Conservation (phyloP, 2,797 vertebrate genomes). For the Huso huso region DNA sequence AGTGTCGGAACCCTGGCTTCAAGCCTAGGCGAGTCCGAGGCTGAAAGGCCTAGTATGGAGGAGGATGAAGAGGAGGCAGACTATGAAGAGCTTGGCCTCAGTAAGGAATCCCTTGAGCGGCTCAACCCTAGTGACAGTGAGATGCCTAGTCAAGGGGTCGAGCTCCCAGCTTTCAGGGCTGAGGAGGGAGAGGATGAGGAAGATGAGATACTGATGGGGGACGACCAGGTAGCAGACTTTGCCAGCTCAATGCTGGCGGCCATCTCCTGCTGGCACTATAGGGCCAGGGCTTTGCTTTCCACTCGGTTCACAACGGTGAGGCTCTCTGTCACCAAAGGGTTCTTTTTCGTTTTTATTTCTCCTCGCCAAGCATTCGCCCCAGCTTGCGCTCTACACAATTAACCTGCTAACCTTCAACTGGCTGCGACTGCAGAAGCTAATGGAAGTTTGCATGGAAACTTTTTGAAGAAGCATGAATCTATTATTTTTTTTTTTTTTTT, state of each 20-base stretch:
- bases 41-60: slow-evolving; percentile 40
- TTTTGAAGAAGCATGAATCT: no score
- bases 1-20: slow-evolving; percentile 47
- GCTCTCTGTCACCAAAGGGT: slow-evolving; percentile 57
- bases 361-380: background rate
- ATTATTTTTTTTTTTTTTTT: no score
- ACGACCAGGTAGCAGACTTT: slow-evolving; percentile 84
- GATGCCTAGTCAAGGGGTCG: slow-evolving; percentile 40
- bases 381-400: slow-evolving; percentile 4
- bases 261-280: slow-evolving; percentile 91
- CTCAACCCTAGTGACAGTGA: slow-evolving; percentile 44
- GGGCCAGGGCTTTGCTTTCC: slow-evolving; percentile 86
- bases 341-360: slow-evolving; percentile 25
- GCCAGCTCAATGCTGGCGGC: slow-evolving; percentile 79
- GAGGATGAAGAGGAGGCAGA: slow-evolving; percentile 37
- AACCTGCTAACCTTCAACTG: no score
- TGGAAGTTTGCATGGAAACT: no score
- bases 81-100: slow-evolving; percentile 39
- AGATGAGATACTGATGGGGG: slow-evolving; percentile 73
- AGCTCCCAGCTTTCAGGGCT: slow-evolving; percentile 39
- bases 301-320: slow-evolving; percentile 86
- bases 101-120: slow-evolving; percentile 50
- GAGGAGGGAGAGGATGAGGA: slow-evolving; percentile 57
- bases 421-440: no score
- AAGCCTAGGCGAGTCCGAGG: slow-evolving; percentile 37